These are phyloP conservation scores for Salvelinus namaycush DNA, from an alignment of 2,113 vertebrate species.

Conservation along the genomic window DNA sequence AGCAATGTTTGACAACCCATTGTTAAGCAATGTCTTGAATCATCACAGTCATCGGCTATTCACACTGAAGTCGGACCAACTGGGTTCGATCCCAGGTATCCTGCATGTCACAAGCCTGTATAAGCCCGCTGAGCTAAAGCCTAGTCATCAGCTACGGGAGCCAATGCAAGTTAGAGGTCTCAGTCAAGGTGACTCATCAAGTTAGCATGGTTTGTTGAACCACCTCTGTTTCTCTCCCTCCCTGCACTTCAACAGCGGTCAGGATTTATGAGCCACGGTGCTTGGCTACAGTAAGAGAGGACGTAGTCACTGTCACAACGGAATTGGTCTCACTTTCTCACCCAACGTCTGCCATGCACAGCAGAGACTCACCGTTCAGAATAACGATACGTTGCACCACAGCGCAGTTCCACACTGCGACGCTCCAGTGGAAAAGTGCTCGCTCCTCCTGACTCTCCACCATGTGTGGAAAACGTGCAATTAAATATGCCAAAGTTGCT, in stretches of 20 bases:
- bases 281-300: background rate
- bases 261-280: background rate
- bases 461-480: background rate
- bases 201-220: background rate
- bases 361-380: background rate
- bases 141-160: background rate
- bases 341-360: background rate
- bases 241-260: background rate
- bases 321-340: background rate
- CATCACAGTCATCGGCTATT: too few relatives aligned
- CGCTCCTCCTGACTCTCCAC: too few relatives aligned
- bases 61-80: too few relatives aligned
- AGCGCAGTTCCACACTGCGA: background rate
- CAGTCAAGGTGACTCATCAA: background rate
- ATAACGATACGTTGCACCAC: background rate
- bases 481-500: background rate
- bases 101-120: too few relatives aligned
- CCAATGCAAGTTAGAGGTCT: too few relatives aligned
- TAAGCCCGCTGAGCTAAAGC: too few relatives aligned
- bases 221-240: background rate
- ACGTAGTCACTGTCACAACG: background rate
- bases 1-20: too few relatives aligned
- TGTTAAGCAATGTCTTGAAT: too few relatives aligned
- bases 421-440: background rate
- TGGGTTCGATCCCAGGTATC: too few relatives aligned